Percentiles rank a stretch among this genome's conserved stretches.
Conservation (phyloP, 2,113 vertebrate genomes). For the Cochlearius cochlearius region DNA sequence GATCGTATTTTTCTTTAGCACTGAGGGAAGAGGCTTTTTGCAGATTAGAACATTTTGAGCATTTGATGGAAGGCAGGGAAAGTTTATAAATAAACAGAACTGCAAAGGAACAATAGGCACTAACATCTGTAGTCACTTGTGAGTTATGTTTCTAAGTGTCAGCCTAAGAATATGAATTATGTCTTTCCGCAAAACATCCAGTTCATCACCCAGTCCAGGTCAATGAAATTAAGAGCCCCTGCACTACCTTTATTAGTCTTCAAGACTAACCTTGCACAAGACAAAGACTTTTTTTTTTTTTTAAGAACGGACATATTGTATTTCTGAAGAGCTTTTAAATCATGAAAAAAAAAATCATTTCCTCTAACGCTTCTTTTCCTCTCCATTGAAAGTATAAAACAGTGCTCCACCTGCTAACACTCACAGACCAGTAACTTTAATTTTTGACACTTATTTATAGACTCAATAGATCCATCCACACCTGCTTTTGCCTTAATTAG, state of each 20-base stretch:
- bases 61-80: constrained; percentile 33
- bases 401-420: constrained; percentile 74
- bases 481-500: constrained; percentile 79
- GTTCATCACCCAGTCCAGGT: constrained; percentile 21
- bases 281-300: not conserved
- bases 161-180: constrained; percentile 61
- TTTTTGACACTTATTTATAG: constrained; percentile 73
- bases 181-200: not conserved
- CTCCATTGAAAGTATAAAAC: constrained; percentile 50
- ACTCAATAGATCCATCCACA: constrained; percentile 75
- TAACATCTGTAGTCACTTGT: constrained; percentile 44
- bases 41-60: constrained; percentile 34
- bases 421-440: constrained; percentile 77
- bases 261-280: constrained; percentile 24
- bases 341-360: not conserved
- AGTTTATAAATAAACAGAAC: constrained; percentile 47
- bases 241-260: constrained; percentile 46
- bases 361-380: not conserved
- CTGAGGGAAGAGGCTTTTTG: constrained; percentile 36
- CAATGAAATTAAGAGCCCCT: constrained; percentile 18
- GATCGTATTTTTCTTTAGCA: constrained; percentile 37
- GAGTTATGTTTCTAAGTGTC: constrained; percentile 37
- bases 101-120: constrained; percentile 34
- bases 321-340: constrained; percentile 61
- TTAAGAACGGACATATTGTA: constrained; percentile 16